Evolutionary conservation across 2,888 invertebrate species (phyloP).

Genomic region (Torymus aiolomorphi): DNA sequence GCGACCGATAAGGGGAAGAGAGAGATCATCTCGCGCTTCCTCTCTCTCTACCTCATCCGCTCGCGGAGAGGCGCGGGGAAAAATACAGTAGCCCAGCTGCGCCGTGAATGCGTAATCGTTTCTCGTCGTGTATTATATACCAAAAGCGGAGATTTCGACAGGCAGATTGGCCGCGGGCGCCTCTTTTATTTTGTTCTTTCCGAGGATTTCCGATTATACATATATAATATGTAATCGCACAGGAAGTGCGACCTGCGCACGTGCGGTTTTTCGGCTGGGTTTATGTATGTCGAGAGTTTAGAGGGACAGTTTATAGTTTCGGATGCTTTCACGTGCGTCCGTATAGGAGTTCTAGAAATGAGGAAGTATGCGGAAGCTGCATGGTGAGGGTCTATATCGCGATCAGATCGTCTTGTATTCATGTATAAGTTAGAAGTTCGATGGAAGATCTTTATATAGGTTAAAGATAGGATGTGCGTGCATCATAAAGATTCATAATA

Average conservation of each 20-base stretch:
- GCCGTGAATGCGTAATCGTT: conserved; percentile 52
- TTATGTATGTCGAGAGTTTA: conserved; percentile 30
- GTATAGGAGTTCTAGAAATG: too few species aligned
- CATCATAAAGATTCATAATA: too few species aligned
- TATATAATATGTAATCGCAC: background rate
- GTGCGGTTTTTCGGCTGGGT: conserved; percentile 41
- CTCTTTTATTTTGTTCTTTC: conserved; percentile 21
- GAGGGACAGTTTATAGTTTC: background rate
- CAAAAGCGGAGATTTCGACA: too few species aligned
- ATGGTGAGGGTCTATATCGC: too few species aligned
- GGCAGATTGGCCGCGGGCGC: too few species aligned
- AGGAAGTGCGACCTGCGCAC: conserved; percentile 14
- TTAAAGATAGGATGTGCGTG: too few species aligned
- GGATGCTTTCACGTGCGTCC: conserved; percentile 1
- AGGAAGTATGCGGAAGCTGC: too few species aligned
- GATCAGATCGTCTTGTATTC: too few species aligned
- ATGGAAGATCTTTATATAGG: too few species aligned
- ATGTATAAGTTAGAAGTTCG: too few species aligned
- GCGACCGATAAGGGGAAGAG: conserved; percentile 44
- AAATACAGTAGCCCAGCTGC: conserved; percentile 49
- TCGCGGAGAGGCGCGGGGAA: background rate
- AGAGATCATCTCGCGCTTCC: conserved; percentile 8
- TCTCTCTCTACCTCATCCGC: background rate
- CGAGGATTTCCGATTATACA: conserved; percentile 41
- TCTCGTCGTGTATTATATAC: background rate